These are phyloP conservation scores for Zophobas morio DNA, from an alignment of 1,140 invertebrate species.

Conservation along the genomic window DNA sequence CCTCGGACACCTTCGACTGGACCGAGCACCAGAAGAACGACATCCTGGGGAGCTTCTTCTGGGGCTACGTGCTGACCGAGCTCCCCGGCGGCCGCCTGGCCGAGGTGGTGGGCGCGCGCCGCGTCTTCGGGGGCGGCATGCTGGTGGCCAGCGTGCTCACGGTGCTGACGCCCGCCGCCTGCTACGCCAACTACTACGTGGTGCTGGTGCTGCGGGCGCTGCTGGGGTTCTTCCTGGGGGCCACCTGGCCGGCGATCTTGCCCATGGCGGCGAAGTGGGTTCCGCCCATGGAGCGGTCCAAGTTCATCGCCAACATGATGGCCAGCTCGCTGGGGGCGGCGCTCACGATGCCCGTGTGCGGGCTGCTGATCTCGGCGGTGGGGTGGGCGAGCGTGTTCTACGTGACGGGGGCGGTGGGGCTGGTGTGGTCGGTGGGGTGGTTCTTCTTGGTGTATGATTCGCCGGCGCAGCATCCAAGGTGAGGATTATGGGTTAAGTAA, in stretches of 20 bases:
- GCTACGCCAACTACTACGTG: conserved; percentile 74
- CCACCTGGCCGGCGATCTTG: conserved; percentile 92
- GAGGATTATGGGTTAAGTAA: too few species aligned
- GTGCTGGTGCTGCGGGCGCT: conserved; percentile 77
- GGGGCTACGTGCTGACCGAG: conserved; percentile 91
- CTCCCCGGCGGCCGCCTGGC: conserved; percentile 89
- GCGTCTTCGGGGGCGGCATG: conserved; percentile 89
- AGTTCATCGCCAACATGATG: conserved; percentile 91
- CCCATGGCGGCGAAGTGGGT: conserved; percentile 93
- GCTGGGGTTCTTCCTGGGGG: conserved; percentile 84
- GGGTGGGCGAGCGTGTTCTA: conserved; percentile 92
- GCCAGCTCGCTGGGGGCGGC: conserved; percentile 88
- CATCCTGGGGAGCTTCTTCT: conserved; percentile 89
- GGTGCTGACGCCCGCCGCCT: conserved; percentile 83
- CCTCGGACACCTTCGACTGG: conserved; percentile 53
- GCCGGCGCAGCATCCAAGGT: conserved; percentile 84
- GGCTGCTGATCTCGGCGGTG: conserved; percentile 82
- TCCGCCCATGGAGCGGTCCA: conserved; percentile 89
- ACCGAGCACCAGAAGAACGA: conserved; percentile 77
- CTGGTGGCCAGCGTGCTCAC: conserved; percentile 86
- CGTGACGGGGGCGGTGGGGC: conserved; percentile 82
- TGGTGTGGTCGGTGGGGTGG: conserved; percentile 90
- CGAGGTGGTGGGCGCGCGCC: conserved; percentile 86
- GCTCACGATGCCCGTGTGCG: conserved; percentile 86
- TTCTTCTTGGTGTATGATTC: conserved; percentile 88